Percentiles rank a stretch among this genome's conserved stretches.
phyloP scores from a whole-genome alignment of 2,113 vertebrate genomes.

The Acrocephalus kingi region DNA sequence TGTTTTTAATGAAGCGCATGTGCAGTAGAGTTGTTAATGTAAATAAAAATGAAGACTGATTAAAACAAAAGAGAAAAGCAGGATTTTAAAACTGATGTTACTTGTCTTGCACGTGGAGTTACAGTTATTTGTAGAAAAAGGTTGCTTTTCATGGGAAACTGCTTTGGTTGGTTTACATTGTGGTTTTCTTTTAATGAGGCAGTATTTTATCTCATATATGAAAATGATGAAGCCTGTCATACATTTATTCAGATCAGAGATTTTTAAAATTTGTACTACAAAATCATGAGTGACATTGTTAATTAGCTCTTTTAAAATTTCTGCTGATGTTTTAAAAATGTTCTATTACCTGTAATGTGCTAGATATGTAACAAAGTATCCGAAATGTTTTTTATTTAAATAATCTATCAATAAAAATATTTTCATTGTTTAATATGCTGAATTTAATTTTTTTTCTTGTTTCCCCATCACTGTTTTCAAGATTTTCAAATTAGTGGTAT shows the following conservation, averaged over 20 bases:
- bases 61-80: background rate
- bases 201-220: background rate
- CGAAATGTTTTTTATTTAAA: background rate
- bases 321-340: background rate
- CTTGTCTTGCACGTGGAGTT: background rate
- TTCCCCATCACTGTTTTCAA: background rate
- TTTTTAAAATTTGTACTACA: background rate
- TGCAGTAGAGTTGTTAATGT: background rate
- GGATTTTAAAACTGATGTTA: background rate
- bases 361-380: background rate
- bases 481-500: background rate
- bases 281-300: background rate
- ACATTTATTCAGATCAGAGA: background rate
- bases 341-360: background rate
- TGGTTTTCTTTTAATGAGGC: background rate
- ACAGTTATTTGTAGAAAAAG: background rate
- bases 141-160: background rate
- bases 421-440: background rate
- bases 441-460: background rate
- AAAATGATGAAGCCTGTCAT: background rate
- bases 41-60: background rate
- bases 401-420: background rate
- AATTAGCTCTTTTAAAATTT: background rate
- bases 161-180: background rate
- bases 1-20: background rate